These are phyloP conservation scores for Cephus sareptanus DNA, from an alignment of 2,888 invertebrate genomes.

Conservation along the genomic window DNA sequence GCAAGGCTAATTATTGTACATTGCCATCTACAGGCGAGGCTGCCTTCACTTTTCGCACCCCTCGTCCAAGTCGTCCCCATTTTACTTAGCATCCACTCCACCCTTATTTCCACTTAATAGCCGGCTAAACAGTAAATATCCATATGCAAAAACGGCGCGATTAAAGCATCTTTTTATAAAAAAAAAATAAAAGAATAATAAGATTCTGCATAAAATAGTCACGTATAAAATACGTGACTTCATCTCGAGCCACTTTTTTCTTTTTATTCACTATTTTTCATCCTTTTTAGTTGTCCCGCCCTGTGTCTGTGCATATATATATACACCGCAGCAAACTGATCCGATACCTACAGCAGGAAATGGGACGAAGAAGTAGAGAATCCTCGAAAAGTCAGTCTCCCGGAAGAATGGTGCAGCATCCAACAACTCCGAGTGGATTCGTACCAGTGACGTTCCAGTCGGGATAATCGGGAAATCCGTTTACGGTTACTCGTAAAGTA, in stretches of 20 bases:
- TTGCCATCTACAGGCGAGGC: background rate
- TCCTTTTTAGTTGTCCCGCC: background rate
- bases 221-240: background rate
- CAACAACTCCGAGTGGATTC: background rate
- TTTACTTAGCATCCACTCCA: background rate
- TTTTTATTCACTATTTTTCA: background rate
- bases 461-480: constrained; percentile 7
- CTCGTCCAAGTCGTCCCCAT: background rate
- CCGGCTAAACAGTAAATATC: background rate
- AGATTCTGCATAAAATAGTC: background rate
- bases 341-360: background rate
- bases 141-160: background rate
- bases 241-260: background rate
- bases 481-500: constrained; percentile 4
- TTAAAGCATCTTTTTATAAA: background rate
- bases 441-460: background rate
- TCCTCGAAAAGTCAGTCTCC: background rate
- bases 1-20: constrained; percentile 21
- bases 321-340: background rate
- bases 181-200: background rate
- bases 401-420: background rate
- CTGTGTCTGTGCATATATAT: background rate
- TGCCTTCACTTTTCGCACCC: background rate
- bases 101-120: background rate
- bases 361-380: background rate